These are phyloP conservation scores for Alethe castanea DNA, from an alignment of 2,113 vertebrate genomes.

Conservation along the genomic window DNA sequence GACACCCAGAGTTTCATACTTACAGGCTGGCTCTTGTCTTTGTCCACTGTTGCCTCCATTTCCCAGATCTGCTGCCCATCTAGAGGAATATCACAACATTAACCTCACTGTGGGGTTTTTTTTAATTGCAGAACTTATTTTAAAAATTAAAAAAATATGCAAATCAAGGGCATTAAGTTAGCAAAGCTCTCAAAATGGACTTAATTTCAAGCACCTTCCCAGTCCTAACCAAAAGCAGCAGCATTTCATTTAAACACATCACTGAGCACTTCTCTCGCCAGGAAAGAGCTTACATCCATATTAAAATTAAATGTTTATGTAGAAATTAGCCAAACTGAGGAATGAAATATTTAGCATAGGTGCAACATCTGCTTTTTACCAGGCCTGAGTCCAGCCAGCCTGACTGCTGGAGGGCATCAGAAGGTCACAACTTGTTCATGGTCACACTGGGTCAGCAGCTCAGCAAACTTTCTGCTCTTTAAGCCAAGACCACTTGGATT, in stretches of 20 bases:
- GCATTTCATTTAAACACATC: neutral
- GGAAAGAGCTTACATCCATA: neutral
- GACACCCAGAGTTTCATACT: slow-evolving; percentile 55
- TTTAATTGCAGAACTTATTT: neutral
- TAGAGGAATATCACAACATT: slow-evolving; percentile 62
- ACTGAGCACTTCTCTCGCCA: neutral
- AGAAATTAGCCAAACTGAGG: neutral
- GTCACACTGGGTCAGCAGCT: neutral
- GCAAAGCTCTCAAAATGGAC: neutral
- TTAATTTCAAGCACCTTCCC: neutral
- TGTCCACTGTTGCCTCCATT: slow-evolving; percentile 95
- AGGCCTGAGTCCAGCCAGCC: neutral
- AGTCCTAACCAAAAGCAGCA: neutral
- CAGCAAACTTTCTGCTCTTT: neutral
- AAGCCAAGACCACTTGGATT: neutral
- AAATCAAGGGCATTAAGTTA: neutral
- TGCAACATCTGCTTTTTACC: neutral
- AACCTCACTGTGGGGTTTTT: neutral
- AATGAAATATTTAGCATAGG: neutral
- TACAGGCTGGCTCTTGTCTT: slow-evolving; percentile 97
- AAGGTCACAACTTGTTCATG: neutral
- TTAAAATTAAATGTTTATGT: neutral
- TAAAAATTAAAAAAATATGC: neutral
- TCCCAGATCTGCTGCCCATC: slow-evolving; percentile 98
- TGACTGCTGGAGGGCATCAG: neutral